These are phyloP conservation scores for Trachelus iudaicus DNA, from an alignment of 2,888 invertebrate genomes.

Conservation along the genomic window DNA sequence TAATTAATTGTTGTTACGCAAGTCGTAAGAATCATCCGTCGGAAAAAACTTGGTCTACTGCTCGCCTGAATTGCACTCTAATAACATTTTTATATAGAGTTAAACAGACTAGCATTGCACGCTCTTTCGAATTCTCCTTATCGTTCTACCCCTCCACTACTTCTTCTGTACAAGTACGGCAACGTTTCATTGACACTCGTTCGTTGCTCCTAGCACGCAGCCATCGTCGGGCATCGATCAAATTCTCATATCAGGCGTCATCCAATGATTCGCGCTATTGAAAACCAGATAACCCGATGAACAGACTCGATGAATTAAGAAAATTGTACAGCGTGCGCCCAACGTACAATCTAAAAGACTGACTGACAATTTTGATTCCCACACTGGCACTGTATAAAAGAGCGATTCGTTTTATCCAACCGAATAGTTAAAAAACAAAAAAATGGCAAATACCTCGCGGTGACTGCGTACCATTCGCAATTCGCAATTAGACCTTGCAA, in stretches of 20 bases:
- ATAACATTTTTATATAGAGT: conserved; percentile 24
- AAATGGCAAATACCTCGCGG: conserved; percentile 8
- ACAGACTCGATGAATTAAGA: neutral
- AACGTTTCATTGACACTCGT: conserved; percentile 14
- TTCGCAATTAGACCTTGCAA: conserved; percentile 35
- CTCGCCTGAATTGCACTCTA: conserved; percentile 22
- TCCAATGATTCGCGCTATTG: too few relatives aligned
- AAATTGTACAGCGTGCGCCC: neutral
- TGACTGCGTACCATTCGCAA: conserved; percentile 31
- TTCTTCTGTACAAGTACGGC: conserved; percentile 24
- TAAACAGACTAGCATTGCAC: conserved; percentile 41
- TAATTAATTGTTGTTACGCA: neutral
- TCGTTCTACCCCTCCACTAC: conserved; percentile 4
- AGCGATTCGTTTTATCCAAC: too few relatives aligned
- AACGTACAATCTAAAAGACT: neutral
- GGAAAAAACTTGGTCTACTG: conserved; percentile 16
- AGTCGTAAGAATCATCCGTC: conserved; percentile 4
- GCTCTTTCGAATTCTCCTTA: conserved; percentile 16
- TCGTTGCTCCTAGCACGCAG: conserved; percentile 24
- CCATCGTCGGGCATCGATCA: neutral
- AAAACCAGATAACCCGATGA: conserved; percentile 3
- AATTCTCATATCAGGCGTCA: neutral
- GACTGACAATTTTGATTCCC: neutral
- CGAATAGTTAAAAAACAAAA: conserved; percentile 10
- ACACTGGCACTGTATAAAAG: too few relatives aligned